phyloP scores from a whole-genome alignment of 2,113 vertebrate species.

The Zapus hudsonius region DNA sequence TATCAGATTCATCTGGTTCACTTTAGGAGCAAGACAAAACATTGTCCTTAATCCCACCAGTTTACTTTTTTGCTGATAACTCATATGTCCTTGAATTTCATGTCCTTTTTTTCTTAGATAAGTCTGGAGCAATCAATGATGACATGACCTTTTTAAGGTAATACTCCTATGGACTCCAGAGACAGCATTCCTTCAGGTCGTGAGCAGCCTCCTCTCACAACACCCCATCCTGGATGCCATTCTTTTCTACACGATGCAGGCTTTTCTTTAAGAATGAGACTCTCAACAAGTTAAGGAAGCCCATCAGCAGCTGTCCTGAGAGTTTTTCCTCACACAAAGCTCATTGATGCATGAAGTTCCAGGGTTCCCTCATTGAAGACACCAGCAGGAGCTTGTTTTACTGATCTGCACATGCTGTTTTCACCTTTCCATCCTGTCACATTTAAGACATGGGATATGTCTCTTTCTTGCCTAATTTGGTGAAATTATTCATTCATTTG shows the following conservation, averaged over 20 bases:
- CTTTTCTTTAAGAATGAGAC: neutral
- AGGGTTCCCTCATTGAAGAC: neutral
- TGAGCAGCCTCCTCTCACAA: neutral
- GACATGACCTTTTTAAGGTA: neutral
- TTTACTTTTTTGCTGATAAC: neutral
- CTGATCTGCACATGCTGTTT: neutral
- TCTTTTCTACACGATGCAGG: neutral
- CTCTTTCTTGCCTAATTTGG: neutral
- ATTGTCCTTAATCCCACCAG: neutral
- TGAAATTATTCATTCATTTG: neutral
- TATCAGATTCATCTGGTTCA: neutral
- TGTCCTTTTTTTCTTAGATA: neutral
- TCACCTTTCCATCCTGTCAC: neutral
- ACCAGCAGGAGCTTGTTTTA: neutral
- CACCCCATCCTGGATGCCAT: neutral
- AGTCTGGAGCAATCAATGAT: neutral
- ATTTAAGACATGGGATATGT: neutral
- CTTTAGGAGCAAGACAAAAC: neutral
- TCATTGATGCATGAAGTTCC: neutral
- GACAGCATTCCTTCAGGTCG: neutral
- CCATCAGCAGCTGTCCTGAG: neutral
- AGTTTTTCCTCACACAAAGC: neutral
- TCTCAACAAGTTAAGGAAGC: neutral
- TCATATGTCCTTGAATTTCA: neutral
- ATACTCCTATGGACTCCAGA: neutral